Evolutionary conservation across 2,888 invertebrate species (phyloP).

Genomic region (Drosophila pegasa): DNA sequence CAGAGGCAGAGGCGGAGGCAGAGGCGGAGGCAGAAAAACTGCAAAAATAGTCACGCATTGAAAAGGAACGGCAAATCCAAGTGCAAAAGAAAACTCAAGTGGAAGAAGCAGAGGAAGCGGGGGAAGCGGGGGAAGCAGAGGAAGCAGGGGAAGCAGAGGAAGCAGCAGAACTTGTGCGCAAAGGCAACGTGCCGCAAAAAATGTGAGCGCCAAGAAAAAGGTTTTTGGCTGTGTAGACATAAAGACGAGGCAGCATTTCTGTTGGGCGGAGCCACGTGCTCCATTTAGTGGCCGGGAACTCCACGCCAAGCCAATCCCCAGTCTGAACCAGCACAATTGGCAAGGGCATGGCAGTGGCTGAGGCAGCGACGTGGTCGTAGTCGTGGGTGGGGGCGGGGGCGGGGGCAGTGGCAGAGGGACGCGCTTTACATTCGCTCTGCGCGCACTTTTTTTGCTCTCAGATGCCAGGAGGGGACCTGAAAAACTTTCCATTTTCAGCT

Average conservation of each 20-base stretch:
- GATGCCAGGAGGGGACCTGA: conserved; percentile 14
- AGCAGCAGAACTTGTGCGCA: conserved; percentile 34
- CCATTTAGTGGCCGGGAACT: conserved; percentile 22
- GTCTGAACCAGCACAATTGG: conserved; percentile 22
- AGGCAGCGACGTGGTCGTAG: no score
- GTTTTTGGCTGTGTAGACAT: conserved; percentile 37
- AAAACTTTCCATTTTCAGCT: conserved; percentile 43
- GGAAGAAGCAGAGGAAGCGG: not conserved
- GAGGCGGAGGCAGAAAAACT: conserved; percentile 53
- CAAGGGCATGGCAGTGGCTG: not conserved
- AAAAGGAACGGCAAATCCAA: conserved; percentile 48
- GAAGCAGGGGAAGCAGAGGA: conserved; percentile 11
- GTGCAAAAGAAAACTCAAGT: conserved; percentile 40
- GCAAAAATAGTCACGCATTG: conserved; percentile 51
- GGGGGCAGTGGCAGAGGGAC: conserved; percentile 8
- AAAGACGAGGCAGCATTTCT: conserved; percentile 47
- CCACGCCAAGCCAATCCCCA: conserved; percentile 65
- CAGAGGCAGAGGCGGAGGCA: no score
- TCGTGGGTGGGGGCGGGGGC: no score
- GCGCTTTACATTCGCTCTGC: conserved; percentile 40
- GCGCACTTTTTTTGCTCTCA: conserved; percentile 37
- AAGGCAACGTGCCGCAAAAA: conserved; percentile 55
- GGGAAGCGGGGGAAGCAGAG: conserved; percentile 14
- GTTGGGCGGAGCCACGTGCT: conserved; percentile 66
- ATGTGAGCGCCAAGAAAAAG: conserved; percentile 58